Evolutionary conservation across 2,113 vertebrate species (phyloP).

Genomic region (Hippotragus niger): DNA sequence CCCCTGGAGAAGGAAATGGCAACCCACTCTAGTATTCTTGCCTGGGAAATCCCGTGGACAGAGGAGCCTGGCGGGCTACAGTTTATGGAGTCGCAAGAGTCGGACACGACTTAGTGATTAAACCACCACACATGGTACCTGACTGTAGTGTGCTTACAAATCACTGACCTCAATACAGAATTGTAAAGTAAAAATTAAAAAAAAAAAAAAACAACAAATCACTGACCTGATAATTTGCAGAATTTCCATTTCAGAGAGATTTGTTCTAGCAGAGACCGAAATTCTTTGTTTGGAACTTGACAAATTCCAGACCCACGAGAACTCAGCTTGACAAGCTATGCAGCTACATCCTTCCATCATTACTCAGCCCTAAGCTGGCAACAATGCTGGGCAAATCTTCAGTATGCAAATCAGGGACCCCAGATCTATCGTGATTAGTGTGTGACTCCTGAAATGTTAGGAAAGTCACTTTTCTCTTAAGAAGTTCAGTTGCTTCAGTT

Average conservation of each 20-base stretch:
- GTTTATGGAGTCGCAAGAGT: neutral
- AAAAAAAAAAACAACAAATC: too few species aligned
- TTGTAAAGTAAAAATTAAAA: too few species aligned
- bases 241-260: neutral
- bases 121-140: neutral
- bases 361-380: neutral
- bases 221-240: neutral
- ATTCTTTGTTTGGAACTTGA: constrained; percentile 25
- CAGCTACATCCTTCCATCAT: neutral
- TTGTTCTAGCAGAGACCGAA: neutral
- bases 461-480: neutral
- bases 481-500: neutral
- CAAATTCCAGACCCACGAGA: neutral
- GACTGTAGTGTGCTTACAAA: neutral
- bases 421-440: neutral
- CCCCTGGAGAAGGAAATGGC: neutral
- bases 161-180: neutral
- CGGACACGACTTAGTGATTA: neutral
- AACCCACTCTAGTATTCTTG: neutral
- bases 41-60: neutral
- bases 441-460: neutral
- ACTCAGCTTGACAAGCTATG: neutral
- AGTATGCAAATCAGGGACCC: neutral
- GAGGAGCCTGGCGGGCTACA: neutral
- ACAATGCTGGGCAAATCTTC: neutral